These are phyloP conservation scores for Tenthredo livida DNA, from an alignment of 2,888 invertebrate genomes.

Conservation along the genomic window DNA sequence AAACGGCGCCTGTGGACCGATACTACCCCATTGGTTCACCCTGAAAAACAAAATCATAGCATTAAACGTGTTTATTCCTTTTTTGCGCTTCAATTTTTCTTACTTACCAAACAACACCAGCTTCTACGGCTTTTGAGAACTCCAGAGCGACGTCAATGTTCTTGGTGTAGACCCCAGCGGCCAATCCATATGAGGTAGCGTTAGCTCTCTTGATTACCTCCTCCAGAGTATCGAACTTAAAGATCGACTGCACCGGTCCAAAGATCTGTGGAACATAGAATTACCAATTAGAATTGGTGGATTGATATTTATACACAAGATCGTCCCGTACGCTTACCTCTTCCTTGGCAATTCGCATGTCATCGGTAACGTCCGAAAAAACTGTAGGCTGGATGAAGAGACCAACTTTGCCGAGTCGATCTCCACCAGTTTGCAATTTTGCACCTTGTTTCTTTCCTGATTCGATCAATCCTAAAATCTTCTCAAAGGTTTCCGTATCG, in stretches of 20 bases:
- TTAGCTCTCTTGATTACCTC: conserved; percentile 93
- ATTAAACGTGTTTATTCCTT: not conserved
- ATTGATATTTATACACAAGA: not conserved
- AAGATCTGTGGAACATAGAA: conserved; percentile 84
- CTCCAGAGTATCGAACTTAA: conserved; percentile 88
- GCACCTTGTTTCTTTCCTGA: conserved; percentile 91
- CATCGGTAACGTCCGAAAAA: conserved; percentile 78
- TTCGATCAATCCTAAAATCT: conserved; percentile 87
- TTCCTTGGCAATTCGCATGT: conserved; percentile 79
- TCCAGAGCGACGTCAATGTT: conserved; percentile 88
- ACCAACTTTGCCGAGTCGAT: conserved; percentile 84
- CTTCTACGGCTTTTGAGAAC: conserved; percentile 87
- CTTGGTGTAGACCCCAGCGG: conserved; percentile 90
- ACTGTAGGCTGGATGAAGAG: conserved; percentile 84
- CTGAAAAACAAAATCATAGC: conserved; percentile 74
- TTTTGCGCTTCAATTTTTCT: conserved; percentile 52
- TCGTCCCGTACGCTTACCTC: conserved; percentile 70
- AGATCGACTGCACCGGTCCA: conserved; percentile 92
- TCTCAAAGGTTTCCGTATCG: conserved; percentile 87
- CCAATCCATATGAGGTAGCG: conserved; percentile 88
- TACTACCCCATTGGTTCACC: conserved; percentile 86
- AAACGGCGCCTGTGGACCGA: conserved; percentile 88
- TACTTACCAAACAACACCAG: conserved; percentile 89
- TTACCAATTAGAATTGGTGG: not conserved
- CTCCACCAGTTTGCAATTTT: conserved; percentile 88